phyloP scores from a whole-genome alignment of 2,888 invertebrate genomes.

The Tyria jacobaeae region DNA sequence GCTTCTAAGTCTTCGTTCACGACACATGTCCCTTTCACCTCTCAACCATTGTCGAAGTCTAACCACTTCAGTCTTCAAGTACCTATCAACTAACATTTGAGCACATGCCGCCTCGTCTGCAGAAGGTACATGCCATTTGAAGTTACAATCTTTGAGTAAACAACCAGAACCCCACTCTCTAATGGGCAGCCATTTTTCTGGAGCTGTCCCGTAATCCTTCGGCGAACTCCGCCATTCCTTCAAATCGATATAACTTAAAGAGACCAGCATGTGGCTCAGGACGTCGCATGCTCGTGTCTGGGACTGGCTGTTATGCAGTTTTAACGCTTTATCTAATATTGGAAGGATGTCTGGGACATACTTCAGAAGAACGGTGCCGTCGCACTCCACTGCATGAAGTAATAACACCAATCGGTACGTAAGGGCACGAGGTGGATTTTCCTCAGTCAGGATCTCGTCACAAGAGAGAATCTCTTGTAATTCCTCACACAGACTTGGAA shows the following conservation, averaged over 20 bases:
- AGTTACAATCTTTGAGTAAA: constrained; percentile 87
- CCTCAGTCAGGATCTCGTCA: constrained; percentile 90
- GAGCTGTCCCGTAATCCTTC: constrained; percentile 87
- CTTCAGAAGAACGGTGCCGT: constrained; percentile 87
- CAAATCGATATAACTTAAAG: constrained; percentile 88
- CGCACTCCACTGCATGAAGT: constrained; percentile 90
- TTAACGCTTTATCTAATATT: constrained; percentile 90
- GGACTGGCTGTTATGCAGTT: constrained; percentile 89
- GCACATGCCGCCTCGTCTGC: constrained; percentile 89
- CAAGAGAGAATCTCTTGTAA: constrained; percentile 87
- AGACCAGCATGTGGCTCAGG: constrained; percentile 86
- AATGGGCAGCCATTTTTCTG: constrained; percentile 90
- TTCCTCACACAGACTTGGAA: constrained; percentile 90
- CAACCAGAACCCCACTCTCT: constrained; percentile 93
- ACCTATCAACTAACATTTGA: constrained; percentile 88
- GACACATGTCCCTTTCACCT: constrained; percentile 82
- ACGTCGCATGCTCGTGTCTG: constrained; percentile 88
- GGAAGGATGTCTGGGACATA: constrained; percentile 88
- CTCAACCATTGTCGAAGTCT: constrained; percentile 86
- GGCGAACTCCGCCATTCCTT: constrained; percentile 88
- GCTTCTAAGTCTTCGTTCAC: constrained; percentile 89
- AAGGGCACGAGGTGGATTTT: constrained; percentile 92
- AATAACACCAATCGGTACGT: constrained; percentile 92
- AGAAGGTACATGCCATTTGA: constrained; percentile 93
- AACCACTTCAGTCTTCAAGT: constrained; percentile 88